phyloP scores from a whole-genome alignment of 2,797 vertebrate genomes.

The Euphonia xanthogaster region DNA sequence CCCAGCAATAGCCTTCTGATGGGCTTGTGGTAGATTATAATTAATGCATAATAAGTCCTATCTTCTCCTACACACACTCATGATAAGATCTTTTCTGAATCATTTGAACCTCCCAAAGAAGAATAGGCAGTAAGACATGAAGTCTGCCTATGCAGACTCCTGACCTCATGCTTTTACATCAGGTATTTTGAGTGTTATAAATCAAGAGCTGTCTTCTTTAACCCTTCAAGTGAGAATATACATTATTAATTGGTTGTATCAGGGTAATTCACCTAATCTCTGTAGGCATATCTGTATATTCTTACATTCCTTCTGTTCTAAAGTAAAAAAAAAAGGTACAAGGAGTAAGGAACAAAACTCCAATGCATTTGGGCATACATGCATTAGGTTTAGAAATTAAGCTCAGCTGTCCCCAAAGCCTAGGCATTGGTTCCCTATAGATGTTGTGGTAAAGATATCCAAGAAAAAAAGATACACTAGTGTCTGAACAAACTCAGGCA shows the following conservation, averaged over 20 bases:
- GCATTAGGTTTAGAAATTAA: background rate
- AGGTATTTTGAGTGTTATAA: background rate
- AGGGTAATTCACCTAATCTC: background rate
- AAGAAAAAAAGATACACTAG: background rate
- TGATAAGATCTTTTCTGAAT: background rate
- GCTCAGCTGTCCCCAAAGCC: background rate
- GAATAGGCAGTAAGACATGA: background rate
- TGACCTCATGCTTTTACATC: background rate
- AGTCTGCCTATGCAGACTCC: background rate
- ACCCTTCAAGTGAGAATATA: background rate
- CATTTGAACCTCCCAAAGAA: background rate
- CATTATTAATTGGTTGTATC: background rate
- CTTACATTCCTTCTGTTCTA: background rate
- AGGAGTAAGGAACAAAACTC: background rate
- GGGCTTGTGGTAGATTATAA: background rate
- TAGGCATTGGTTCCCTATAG: background rate
- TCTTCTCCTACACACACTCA: background rate
- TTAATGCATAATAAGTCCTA: background rate
- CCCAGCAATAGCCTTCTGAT: background rate
- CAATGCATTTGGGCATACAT: accelerated
- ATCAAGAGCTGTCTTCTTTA: background rate
- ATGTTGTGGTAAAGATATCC: background rate
- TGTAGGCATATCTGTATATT: background rate
- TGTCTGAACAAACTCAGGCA: background rate
- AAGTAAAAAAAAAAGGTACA: background rate